These are phyloP conservation scores for Eristalinus sepulchralis DNA, from an alignment of 2,888 invertebrate species.

Conservation along the genomic window DNA sequence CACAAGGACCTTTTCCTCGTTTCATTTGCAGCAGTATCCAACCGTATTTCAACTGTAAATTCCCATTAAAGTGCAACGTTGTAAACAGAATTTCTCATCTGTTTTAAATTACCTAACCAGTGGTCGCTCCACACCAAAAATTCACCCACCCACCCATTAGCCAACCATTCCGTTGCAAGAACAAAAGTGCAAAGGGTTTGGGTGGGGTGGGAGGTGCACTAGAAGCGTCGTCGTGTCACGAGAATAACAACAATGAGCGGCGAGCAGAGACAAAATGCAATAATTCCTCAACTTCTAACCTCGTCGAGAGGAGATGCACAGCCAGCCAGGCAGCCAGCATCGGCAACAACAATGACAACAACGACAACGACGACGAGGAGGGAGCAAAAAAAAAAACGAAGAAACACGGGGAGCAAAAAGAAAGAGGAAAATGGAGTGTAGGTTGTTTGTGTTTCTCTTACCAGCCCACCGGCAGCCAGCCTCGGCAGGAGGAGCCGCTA, in stretches of 20 bases:
- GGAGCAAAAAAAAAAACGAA: neutral
- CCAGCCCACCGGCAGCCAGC: neutral
- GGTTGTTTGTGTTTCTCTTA: slow-evolving; percentile 53
- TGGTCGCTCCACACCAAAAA: slow-evolving; percentile 32
- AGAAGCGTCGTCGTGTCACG: slow-evolving; percentile 53
- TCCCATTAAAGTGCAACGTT: slow-evolving; percentile 65
- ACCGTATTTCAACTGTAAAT: slow-evolving; percentile 62
- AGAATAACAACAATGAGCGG: slow-evolving; percentile 57
- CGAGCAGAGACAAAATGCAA: slow-evolving; percentile 62
- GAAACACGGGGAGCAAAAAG: neutral
- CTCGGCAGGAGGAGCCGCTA: neutral
- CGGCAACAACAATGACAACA: neutral
- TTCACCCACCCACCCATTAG: neutral
- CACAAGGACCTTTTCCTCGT: neutral
- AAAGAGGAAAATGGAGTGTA: neutral
- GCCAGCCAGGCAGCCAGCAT: neutral
- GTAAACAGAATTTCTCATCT: slow-evolving; percentile 67
- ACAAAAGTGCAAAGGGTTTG: neutral
- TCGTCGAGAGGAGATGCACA: slow-evolving; percentile 13
- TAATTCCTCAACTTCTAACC: slow-evolving; percentile 70
- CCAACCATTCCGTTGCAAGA: neutral
- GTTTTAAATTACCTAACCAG: slow-evolving; percentile 65
- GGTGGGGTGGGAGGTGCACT: slow-evolving; percentile 4
- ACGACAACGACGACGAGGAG: neutral
- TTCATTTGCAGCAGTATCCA: slow-evolving; percentile 52